A percentile compares a stretch with the other conserved stretches of the same genome.
These are phyloP conservation scores for Hormaphis cornu DNA, from an alignment of 1,140 invertebrate species.

Conservation along the genomic window DNA sequence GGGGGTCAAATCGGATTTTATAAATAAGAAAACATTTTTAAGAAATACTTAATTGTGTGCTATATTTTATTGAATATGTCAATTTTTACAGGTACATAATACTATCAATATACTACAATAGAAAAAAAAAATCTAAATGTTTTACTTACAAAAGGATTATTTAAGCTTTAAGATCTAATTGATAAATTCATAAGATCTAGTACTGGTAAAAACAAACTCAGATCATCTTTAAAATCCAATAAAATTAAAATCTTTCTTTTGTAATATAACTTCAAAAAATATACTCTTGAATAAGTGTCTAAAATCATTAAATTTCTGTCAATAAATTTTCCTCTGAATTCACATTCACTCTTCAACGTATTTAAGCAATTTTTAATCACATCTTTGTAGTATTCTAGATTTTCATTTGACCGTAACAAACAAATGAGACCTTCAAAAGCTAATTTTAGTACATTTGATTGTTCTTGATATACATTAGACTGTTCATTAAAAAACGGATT, in stretches of 20 bases:
- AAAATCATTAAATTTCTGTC: background rate
- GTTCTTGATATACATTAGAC: constrained; percentile 21
- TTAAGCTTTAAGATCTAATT: background rate
- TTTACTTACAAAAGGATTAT: background rate
- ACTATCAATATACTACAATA: no score
- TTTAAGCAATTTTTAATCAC: background rate
- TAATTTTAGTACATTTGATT: background rate
- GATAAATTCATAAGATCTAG: background rate
- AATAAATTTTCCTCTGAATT: constrained; percentile 16
- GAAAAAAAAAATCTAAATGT: no score
- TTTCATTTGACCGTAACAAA: background rate
- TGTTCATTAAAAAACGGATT: constrained; percentile 29
- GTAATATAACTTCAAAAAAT: constrained; percentile 4
- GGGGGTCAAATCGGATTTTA: no score
- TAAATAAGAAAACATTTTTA: no score
- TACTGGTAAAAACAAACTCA: background rate
- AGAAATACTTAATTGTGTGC: no score
- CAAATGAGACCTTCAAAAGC: constrained; percentile 17
- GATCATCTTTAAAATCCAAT: background rate
- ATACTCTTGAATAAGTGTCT: constrained; percentile 4
- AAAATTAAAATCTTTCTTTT: constrained; percentile 18
- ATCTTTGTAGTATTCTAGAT: background rate
- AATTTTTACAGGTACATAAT: no score
- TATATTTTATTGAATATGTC: no score
- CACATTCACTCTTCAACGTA: background rate